Base-by-base conservation (phyloP, 2,888 invertebrate genomes). In the Drosophila mayaguana region DNA sequence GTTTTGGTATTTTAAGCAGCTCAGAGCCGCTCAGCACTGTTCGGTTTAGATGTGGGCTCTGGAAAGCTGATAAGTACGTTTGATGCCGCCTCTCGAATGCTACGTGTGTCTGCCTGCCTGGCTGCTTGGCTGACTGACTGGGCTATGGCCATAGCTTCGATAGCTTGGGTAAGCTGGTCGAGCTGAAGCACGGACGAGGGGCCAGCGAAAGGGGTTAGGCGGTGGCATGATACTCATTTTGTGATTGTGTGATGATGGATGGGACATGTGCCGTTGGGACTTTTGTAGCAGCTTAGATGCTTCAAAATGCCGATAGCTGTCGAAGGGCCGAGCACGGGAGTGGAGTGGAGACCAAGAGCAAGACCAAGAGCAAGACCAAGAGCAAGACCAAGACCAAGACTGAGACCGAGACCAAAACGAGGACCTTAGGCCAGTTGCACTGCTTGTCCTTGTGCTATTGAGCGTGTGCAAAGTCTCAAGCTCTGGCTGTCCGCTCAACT, bases 231-330 rank as follows among this genome's bases (percentile, higher is more conserved):
- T 90, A 89, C 90, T 89, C 78, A 84, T 83, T 89, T 88, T 89
- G 88, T 85, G 88, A 90, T 90, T 90, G 88, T 89, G 80, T 84
- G 89, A 90, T 90, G 89, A 90, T 88, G 90, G 89, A 88, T 88
- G 90, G 75, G 90, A 85, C 80, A 81, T 86, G 89, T 80, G 80
- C 74, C 71, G 56, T 66, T 62, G 67, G 83, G 77, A 71, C 56
- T 75, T 81, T 65, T 48, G 70, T 63, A 50, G 57, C 45, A 64
- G 68, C 61, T 70, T 64, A 63, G 71, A 60, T 65, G 75, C 63
- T 64, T 77, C 80, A 68, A 79, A 79, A 79, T 83, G 84, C 72
- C 89, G 64, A 76, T 86, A 79, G 80, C 68, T 81, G 81, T 71
- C 69, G 77, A 78, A 78, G 54, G 66, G 66, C 64, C 54, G 60